Conservation (phyloP, 2,113 vertebrate genomes). For the Ia io region DNA sequence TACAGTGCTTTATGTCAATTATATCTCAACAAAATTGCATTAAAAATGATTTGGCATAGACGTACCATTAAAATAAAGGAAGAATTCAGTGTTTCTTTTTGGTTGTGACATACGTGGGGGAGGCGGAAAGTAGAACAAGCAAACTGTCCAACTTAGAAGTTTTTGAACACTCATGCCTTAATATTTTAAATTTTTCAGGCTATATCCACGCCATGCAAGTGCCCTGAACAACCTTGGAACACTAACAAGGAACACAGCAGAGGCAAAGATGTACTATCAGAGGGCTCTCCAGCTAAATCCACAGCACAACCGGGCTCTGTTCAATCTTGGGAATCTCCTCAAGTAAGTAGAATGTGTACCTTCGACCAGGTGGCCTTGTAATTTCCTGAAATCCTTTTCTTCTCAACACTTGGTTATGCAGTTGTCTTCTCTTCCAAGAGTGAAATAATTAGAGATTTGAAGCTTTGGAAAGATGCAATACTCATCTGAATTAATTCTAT, state of each 20-base stretch:
- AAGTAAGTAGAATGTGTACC: slow-evolving; percentile 85
- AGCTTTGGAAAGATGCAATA: neutral
- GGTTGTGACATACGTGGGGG: neutral
- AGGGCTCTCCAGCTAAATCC: slow-evolving; percentile 92
- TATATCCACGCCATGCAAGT: slow-evolving; percentile 95
- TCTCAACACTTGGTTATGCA: neutral
- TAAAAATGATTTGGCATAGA: neutral
- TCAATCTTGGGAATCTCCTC: slow-evolving; percentile 96
- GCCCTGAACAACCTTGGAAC: slow-evolving; percentile 98
- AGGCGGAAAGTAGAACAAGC: neutral
- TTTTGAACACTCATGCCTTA: neutral
- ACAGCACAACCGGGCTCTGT: slow-evolving; percentile 96
- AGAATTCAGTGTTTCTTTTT: neutral
- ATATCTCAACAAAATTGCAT: neutral
- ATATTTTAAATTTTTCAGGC: slow-evolving; percentile 75
- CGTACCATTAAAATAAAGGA: neutral
- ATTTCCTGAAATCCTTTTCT: neutral
- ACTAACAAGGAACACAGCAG: slow-evolving; percentile 85
- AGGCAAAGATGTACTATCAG: slow-evolving; percentile 93
- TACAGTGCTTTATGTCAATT: neutral
- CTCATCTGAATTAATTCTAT: neutral
- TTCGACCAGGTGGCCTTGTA: neutral
- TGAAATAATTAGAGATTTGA: neutral
- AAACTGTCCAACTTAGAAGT: neutral
- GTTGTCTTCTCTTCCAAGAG: neutral